Percentiles rank a stretch among this genome's conserved stretches.
These are phyloP conservation scores for Aporrectodea caliginosa DNA, from an alignment of 1,140 invertebrate genomes.

Conservation along the genomic window DNA sequence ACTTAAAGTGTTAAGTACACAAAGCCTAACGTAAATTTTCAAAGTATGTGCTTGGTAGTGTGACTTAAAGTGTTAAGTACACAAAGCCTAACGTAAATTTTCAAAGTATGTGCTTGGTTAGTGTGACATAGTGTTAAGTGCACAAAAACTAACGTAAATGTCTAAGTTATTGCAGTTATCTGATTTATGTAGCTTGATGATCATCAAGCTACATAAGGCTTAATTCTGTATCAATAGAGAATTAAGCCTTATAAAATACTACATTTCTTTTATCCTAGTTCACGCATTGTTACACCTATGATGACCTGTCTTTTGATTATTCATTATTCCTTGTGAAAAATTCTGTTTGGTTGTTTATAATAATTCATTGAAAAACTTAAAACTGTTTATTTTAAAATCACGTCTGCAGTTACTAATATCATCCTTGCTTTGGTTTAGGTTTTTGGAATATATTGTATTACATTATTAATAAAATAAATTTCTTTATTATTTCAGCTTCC, in stretches of 20 bases:
- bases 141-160: too few species aligned
- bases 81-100: neutral
- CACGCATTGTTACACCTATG: too few species aligned
- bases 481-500: constrained; percentile 43
- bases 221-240: too few species aligned
- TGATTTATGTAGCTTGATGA: too few species aligned
- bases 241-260: too few species aligned
- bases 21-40: neutral
- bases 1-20: neutral
- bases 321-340: neutral
- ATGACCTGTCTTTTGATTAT: neutral
- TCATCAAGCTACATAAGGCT: too few species aligned
- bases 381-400: neutral
- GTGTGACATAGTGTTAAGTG: too few species aligned
- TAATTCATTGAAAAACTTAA: neutral
- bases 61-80: neutral
- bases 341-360: neutral
- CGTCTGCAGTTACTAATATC: neutral
- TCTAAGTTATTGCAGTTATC: too few species aligned
- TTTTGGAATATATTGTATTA: neutral
- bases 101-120: neutral
- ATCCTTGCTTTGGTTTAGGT: neutral
- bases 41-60: neutral
- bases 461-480: constrained; percentile 4
- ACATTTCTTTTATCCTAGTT: too few species aligned